Evolutionary conservation across 2,888 invertebrate species (phyloP).

Genomic region (Coronaproctus castanopsis): DNA sequence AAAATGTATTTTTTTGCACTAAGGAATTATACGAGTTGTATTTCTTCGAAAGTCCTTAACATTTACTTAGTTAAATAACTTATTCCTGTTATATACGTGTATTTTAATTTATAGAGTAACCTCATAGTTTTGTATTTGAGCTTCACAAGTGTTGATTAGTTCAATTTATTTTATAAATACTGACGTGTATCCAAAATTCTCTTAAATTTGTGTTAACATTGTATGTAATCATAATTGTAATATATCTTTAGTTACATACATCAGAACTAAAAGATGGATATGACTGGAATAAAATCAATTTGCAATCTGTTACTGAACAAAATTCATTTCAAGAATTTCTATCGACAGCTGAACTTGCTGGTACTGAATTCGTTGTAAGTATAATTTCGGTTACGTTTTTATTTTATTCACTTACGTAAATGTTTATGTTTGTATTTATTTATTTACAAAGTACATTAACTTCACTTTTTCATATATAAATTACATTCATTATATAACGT

Average conservation of each 20-base stretch:
- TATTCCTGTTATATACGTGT: too few relatives aligned
- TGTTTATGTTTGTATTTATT: too few relatives aligned
- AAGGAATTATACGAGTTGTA: too few relatives aligned
- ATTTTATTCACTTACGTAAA: constrained; percentile 28
- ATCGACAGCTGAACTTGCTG: constrained; percentile 81
- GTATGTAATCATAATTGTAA: not conserved
- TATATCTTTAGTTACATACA: constrained; percentile 44
- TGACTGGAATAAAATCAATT: constrained; percentile 73
- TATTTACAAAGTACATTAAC: constrained; percentile 24
- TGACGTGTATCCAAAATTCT: too few relatives aligned
- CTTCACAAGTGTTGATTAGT: too few relatives aligned
- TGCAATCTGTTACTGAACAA: constrained; percentile 85
- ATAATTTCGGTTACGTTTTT: constrained; percentile 15
- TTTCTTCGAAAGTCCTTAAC: too few relatives aligned
- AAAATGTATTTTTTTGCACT: too few relatives aligned
- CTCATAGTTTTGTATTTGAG: too few relatives aligned
- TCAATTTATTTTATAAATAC: too few relatives aligned
- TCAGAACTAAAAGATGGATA: constrained; percentile 75
- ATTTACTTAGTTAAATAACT: too few relatives aligned
- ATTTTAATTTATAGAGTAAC: too few relatives aligned
- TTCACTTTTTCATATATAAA: not conserved
- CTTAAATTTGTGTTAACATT: not conserved
- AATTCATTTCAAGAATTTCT: constrained; percentile 92
- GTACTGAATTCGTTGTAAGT: constrained; percentile 58
- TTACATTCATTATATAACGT: not conserved